Evolutionary conservation across 2,797 vertebrate species (phyloP), one percentile per base, ranked within the genome.

Genomic region (Gallirallus australis): DNA sequence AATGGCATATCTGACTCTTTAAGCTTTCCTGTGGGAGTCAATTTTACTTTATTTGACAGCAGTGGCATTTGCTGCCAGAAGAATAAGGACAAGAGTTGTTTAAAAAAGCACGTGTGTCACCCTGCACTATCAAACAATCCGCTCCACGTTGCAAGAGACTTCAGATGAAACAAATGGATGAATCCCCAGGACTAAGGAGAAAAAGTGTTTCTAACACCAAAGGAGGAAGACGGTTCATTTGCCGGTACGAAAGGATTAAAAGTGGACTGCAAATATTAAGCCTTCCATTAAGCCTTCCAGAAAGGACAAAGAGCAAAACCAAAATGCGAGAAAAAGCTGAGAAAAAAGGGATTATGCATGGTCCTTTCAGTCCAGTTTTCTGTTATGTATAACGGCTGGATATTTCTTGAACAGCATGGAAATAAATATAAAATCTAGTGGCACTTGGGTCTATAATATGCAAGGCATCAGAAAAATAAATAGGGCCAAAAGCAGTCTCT

Each of bases 11-110:
- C 94, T 95, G 96, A 96, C 96, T 96, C 95, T 84, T 79, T 75
- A 92, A 93, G 82, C 82, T 76, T 92, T 92, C 94, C 96, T 91
- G n/a, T 18, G 61, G 79, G 81, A 96, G 94, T 96, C 95, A 96
- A 90, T 95, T 96, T 89, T 82, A 85, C 88, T 93, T 86, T 89
- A 68, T 87, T 96, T 93, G 94, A 96, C 92, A 96, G 88, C 95
- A 65, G 42, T 78, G 76, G 81, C 83, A 94, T 94, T 95, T 93
- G 45, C 68, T 95, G 90, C 93, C 88, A 80, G 81, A 90, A 94
- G 92, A 95, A 96, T 92, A 95, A 90, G 92, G 93, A 87, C 65
- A 90, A 86, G 27, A 52, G 80, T 90, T 90, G 63, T 95, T 96
- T 81, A 48, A 85, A 93, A 75, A 87, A 75, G 61, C 65, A 53